A percentile compares a stretch with the other conserved stretches of the same genome.
Conservation (phyloP, 1,140 invertebrate species). For the Dinothrombium tinctorium region DNA sequence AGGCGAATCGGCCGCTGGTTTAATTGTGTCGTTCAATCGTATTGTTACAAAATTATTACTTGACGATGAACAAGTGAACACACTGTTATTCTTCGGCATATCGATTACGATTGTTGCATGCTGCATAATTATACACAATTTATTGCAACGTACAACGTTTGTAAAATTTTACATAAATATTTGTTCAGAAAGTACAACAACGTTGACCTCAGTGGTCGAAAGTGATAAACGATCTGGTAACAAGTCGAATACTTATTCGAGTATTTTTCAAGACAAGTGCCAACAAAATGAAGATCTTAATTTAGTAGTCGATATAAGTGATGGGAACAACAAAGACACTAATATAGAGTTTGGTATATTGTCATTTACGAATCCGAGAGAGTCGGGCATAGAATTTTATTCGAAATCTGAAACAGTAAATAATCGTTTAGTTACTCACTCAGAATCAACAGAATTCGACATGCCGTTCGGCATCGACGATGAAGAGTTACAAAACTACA, state of each 20-base stretch:
- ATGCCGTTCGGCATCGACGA: slow-evolving; percentile 12
- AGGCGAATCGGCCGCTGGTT: slow-evolving; percentile 67
- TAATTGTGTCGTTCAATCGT: slow-evolving; percentile 54
- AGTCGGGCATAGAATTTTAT: too few relatives aligned
- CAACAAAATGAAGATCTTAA: too few relatives aligned
- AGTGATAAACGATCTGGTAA: too few relatives aligned
- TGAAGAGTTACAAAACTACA: slow-evolving; percentile 11
- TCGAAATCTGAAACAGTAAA: too few relatives aligned
- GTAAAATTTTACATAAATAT: slow-evolving; percentile 53
- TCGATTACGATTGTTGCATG: slow-evolving; percentile 44
- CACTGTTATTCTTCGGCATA: slow-evolving; percentile 55
- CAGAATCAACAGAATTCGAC: slow-evolving; percentile 12
- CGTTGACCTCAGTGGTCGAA: too few relatives aligned
- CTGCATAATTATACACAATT: slow-evolving; percentile 43
- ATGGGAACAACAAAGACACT: too few relatives aligned
- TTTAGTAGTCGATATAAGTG: too few relatives aligned
- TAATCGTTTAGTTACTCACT: background rate
- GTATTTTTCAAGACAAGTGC: too few relatives aligned
- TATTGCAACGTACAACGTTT: slow-evolving; percentile 49
- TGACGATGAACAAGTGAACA: slow-evolving; percentile 45
- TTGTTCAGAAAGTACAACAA: slow-evolving; percentile 36
- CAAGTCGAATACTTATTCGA: too few relatives aligned
- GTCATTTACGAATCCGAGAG: too few relatives aligned
- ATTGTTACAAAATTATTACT: slow-evolving; percentile 51
- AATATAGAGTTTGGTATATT: too few relatives aligned